Percentiles rank a stretch among this genome's conserved stretches.
These are phyloP conservation scores for Alectura lathami DNA, from an alignment of 2,113 vertebrate genomes.

Conservation along the genomic window DNA sequence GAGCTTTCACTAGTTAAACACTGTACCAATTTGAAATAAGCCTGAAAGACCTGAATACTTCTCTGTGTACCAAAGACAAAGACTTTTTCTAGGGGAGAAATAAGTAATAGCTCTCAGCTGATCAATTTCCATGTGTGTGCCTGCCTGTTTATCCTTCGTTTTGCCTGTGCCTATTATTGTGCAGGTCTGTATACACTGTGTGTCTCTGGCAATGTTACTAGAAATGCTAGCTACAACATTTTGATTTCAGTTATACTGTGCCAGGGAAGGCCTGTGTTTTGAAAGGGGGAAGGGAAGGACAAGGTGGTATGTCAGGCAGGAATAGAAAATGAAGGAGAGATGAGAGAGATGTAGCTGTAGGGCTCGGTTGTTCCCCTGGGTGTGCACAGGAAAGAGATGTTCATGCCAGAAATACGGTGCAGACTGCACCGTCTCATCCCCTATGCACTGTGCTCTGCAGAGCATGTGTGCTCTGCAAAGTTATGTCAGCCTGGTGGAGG, in stretches of 20 bases:
- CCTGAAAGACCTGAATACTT: not conserved
- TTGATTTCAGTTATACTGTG: not conserved
- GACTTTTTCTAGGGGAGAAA: not conserved
- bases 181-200: not conserved
- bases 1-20: not conserved
- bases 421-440: not conserved
- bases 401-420: not conserved
- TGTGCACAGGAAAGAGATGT: not conserved
- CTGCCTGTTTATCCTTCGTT: constrained; percentile 1
- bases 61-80: not conserved
- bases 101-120: not conserved
- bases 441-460: not conserved
- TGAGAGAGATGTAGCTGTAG: constrained; percentile 6
- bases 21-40: not conserved
- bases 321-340: constrained; percentile 29
- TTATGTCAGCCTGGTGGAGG: not conserved
- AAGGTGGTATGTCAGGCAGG: not conserved
- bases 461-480: not conserved
- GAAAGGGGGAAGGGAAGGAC: not conserved
- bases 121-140: not conserved
- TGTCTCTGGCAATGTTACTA: not conserved
- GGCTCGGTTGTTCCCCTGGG: not conserved
- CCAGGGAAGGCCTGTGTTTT: not conserved
- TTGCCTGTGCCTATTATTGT: not conserved
- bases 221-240: not conserved